phyloP scores from a whole-genome alignment of 2,113 vertebrate species.

The Rhynchopsitta pachyrhyncha region DNA sequence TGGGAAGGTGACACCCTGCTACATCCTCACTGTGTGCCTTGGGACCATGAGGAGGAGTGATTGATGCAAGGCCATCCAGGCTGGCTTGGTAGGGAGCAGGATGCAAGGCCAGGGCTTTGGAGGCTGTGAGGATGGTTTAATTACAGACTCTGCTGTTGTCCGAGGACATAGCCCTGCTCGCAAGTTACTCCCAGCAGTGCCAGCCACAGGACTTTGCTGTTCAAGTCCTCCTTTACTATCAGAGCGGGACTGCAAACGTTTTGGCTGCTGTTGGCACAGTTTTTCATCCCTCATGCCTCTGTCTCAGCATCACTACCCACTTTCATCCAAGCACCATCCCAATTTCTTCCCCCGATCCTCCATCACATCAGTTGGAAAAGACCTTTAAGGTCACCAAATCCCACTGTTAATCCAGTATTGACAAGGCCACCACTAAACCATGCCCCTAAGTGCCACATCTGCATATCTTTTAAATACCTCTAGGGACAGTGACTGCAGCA shows the following conservation, averaged over 20 bases:
- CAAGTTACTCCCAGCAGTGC: background rate
- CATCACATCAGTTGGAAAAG: background rate
- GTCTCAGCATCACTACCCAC: background rate
- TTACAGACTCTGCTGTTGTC: background rate
- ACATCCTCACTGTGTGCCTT: background rate
- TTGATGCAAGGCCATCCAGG: background rate
- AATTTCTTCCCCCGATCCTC: background rate
- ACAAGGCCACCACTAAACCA: background rate
- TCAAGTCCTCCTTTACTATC: background rate
- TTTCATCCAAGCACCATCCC: background rate
- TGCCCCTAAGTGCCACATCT: background rate
- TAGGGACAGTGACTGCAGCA: background rate
- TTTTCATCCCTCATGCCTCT: background rate
- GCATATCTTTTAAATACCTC: background rate
- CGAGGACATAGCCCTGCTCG: background rate
- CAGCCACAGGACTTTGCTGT: background rate
- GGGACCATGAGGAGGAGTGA: background rate
- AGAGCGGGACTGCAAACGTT: background rate
- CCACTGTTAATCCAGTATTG: background rate
- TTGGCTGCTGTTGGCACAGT: background rate
- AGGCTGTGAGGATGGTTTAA: background rate
- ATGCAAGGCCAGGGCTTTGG: background rate
- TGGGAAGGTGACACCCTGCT: background rate
- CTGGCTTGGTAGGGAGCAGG: background rate
- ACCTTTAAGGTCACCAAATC: background rate